These are phyloP conservation scores for Isichthys henryi DNA, from an alignment of 2,113 vertebrate species.

Conservation along the genomic window DNA sequence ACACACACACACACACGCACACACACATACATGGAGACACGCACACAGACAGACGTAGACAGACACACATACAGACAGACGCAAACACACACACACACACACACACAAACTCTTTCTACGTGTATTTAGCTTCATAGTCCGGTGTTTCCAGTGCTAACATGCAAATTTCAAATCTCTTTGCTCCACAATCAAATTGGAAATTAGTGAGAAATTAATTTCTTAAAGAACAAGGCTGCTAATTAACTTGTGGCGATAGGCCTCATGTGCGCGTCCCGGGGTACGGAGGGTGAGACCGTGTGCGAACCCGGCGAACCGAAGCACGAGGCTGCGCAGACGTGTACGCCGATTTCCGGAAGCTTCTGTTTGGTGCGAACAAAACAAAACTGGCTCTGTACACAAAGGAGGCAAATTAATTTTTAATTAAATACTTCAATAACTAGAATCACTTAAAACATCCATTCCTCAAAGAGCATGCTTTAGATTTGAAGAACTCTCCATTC, in stretches of 20 bases:
- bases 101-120: neutral
- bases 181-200: constrained; percentile 44
- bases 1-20: neutral
- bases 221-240: constrained; percentile 52
- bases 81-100: neutral
- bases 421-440: neutral
- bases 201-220: constrained; percentile 44
- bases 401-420: neutral
- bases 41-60: neutral
- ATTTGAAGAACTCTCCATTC: neutral
- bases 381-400: neutral
- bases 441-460: neutral
- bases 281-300: neutral
- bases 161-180: constrained; percentile 44
- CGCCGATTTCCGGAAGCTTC: neutral
- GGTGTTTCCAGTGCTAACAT: constrained; percentile 37
- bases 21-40: neutral
- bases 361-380: neutral
- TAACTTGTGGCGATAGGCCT: constrained; percentile 32
- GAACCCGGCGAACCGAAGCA: neutral
- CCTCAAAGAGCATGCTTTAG: neutral
- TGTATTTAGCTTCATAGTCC: neutral
- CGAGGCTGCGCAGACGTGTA: neutral
- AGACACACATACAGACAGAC: neutral
- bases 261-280: neutral